Evolutionary conservation across 2,888 invertebrate genomes (phyloP).

Genomic region (Chouioia cunea): DNA sequence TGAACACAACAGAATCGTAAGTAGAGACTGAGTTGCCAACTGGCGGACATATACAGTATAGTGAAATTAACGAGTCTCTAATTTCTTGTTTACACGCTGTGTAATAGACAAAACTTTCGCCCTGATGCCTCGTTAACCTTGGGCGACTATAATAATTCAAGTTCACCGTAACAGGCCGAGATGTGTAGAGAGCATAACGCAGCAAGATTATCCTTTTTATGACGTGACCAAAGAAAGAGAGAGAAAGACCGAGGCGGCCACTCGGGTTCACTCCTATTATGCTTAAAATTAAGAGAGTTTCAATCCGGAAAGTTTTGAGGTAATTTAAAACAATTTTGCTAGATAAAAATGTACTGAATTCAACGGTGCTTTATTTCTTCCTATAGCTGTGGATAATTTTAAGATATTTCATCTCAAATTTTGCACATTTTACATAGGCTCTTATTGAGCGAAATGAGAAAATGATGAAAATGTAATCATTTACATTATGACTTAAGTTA

Average conservation of each 20-base stretch:
- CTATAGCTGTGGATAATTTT: too few species aligned
- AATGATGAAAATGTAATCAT: too few species aligned
- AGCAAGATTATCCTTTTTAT: constrained; percentile 16
- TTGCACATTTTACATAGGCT: too few species aligned
- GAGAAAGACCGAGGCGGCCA: too few species aligned
- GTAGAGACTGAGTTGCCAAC: not conserved
- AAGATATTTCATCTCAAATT: too few species aligned
- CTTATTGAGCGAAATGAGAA: too few species aligned
- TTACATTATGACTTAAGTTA: too few species aligned
- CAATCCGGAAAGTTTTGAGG: too few species aligned
- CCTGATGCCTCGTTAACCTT: constrained; percentile 30
- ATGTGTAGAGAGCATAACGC: constrained; percentile 35
- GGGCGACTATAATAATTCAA: constrained; percentile 34
- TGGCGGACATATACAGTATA: not conserved
- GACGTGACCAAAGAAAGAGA: not conserved
- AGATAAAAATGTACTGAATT: too few species aligned
- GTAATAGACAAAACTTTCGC: constrained; percentile 11
- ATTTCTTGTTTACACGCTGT: constrained; percentile 32
- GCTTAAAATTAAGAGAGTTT: constrained; percentile 31
- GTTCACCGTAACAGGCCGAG: constrained; percentile 14
- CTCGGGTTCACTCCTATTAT: not conserved
- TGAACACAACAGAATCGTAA: too few species aligned
- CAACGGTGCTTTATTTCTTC: too few species aligned
- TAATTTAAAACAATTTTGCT: too few species aligned
- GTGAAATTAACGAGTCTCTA: constrained; percentile 18